A percentile compares a stretch with the other conserved stretches of the same genome.
Conservation (phyloP, 2,888 invertebrate genomes). For the Dascillus cervinus region DNA sequence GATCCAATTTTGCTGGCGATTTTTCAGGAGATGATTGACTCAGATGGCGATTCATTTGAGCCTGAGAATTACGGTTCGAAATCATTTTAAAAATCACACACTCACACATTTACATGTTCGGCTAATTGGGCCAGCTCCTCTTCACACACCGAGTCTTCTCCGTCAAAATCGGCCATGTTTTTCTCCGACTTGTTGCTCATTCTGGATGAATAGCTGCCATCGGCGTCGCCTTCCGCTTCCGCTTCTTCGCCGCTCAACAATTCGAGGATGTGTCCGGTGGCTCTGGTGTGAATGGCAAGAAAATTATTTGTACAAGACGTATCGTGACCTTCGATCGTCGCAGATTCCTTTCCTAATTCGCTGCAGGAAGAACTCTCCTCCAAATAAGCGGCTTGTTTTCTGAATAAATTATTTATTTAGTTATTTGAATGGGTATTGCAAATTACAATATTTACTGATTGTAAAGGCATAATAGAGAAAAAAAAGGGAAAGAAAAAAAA, state of each 20-base stretch:
- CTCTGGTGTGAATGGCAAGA: slow-evolving; percentile 33
- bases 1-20: slow-evolving; percentile 38
- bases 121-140: slow-evolving; percentile 71
- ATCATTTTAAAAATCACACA: too few species aligned
- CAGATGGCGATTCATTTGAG: slow-evolving; percentile 38
- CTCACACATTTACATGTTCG: slow-evolving; percentile 47
- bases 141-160: slow-evolving; percentile 81
- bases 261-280: slow-evolving; percentile 53
- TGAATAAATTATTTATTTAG: background rate
- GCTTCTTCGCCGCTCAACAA: slow-evolving; percentile 61
- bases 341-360: slow-evolving; percentile 40
- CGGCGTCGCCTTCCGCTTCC: slow-evolving; percentile 47
- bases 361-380: slow-evolving; percentile 43
- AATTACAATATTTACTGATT: too few species aligned
- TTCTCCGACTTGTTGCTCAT: slow-evolving; percentile 91
- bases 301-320: slow-evolving; percentile 32
- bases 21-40: slow-evolving; percentile 37
- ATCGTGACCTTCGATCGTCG: slow-evolving; percentile 29
- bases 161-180: slow-evolving; percentile 91
- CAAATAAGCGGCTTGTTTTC: slow-evolving; percentile 34
- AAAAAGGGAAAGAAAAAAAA: too few species aligned
- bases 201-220: slow-evolving; percentile 87
- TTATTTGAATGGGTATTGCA: background rate
- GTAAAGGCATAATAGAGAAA: too few species aligned
- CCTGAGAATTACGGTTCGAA: too few species aligned